phyloP scores from a whole-genome alignment of 2,113 vertebrate genomes.

The Mustelus asterias region DNA sequence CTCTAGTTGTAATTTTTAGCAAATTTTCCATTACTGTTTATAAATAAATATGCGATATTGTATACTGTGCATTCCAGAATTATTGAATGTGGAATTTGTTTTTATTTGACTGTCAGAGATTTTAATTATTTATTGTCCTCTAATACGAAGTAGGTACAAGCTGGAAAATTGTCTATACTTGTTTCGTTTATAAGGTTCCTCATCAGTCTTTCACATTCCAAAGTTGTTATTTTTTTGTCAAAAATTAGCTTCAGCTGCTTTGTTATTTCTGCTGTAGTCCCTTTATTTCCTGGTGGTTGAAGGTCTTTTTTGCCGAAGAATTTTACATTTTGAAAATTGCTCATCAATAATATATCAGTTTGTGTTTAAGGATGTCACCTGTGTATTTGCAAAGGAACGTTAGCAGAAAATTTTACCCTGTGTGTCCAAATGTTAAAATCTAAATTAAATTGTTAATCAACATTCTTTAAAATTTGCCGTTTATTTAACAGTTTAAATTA shows the following conservation, averaged over 20 bases:
- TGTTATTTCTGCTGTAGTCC: not conserved
- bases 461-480: too few species aligned
- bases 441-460: not conserved
- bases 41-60: too few species aligned
- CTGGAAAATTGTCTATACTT: not conserved
- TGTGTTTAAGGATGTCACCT: too few species aligned
- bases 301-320: not conserved
- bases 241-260: not conserved
- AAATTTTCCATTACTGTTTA: too few species aligned
- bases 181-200: not conserved
- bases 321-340: not conserved
- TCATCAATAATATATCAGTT: not conserved
- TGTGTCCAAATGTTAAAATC: not conserved
- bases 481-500: too few species aligned
- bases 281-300: not conserved
- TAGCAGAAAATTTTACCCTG: not conserved
- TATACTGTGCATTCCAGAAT: not conserved
- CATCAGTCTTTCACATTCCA: not conserved
- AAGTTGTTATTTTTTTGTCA: not conserved
- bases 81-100: not conserved
- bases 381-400: not conserved
- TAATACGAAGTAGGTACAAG: not conserved
- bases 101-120: not conserved
- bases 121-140: not conserved
- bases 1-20: too few species aligned